Evolutionary conservation across 1,140 invertebrate species (phyloP), one percentile per base, ranked within the genome.

Genomic region (Meloidogyne hapla): DNA sequence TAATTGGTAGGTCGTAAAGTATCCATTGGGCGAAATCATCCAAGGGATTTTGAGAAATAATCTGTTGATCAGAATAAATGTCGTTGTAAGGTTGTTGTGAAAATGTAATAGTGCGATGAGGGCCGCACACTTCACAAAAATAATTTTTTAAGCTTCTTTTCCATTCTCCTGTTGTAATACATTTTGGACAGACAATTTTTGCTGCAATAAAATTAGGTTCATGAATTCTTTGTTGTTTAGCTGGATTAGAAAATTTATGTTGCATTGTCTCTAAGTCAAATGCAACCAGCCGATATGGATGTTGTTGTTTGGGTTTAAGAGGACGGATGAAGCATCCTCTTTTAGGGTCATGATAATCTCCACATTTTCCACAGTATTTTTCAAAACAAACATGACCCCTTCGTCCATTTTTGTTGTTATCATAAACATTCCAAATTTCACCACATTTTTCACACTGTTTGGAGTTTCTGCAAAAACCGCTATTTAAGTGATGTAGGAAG

Each of bases 181-280:
- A 33, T 5, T 33, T 3, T 3, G 33, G 33, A 33, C 33, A 33
- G 1, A 33, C 33, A 33, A 33, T 33, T 33, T 33, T 33, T 33
- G 33, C 33, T 33, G 33, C 33, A 33, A 33, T 33, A 33, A 33
- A 33, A 33, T 33, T 33, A 33, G 33, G 33, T 8, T 33, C 33
- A 33, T 33, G 33, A 33, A 33, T 33, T 33, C 33, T 33, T 0
- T 33, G 33, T 5, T 33, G 33, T 33, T 33, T 33, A 33, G 2
- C 3, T 33, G 33, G 8, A 33, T 33, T 8, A 5, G 33, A 33
- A 33, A 8, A 5, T 33, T 33, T 33, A 33, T 33, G 33, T 8
- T 33, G 33, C 23, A 9, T 68, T 23, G 66, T 68, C 66, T 68
- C 66, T 42, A 68, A 25, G 10, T 68, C 66, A 26, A 68, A 68